Percentiles rank a stretch among this genome's conserved stretches.
phyloP scores from a whole-genome alignment of 2,888 invertebrate genomes.

The Bellardia pandia region DNA sequence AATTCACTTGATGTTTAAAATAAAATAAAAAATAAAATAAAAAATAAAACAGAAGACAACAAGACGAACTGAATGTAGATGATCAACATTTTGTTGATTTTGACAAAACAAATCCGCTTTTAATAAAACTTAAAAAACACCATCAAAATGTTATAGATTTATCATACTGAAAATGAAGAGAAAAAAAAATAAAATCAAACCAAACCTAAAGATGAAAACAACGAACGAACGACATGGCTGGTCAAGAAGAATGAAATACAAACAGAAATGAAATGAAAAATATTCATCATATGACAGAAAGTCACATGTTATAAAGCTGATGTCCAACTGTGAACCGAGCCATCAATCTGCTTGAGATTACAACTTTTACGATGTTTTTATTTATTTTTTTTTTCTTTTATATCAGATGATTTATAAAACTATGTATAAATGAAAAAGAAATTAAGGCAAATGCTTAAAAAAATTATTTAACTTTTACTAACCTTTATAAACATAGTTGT shows the following conservation, averaged over 20 bases:
- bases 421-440: slow-evolving; percentile 6
- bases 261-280: slow-evolving; percentile 50
- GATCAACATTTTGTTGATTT: slow-evolving; percentile 63
- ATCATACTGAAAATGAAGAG: slow-evolving; percentile 47
- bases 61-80: slow-evolving; percentile 36
- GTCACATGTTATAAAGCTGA: slow-evolving; percentile 69
- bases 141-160: slow-evolving; percentile 70
- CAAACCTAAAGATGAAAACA: slow-evolving; percentile 46
- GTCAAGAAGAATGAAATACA: slow-evolving; percentile 49
- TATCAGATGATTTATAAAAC: slow-evolving; percentile 34
- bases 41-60: slow-evolving; percentile 27
- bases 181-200: slow-evolving; percentile 38
- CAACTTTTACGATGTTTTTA: slow-evolving; percentile 59
- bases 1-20: slow-evolving; percentile 61
- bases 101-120: slow-evolving; percentile 71
- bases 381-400: slow-evolving; percentile 22
- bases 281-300: slow-evolving; percentile 65
- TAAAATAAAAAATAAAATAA: background rate
- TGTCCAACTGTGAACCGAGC: slow-evolving; percentile 70
- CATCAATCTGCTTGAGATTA: slow-evolving; percentile 72
- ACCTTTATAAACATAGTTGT: slow-evolving; percentile 20
- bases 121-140: slow-evolving; percentile 42
- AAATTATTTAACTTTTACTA: slow-evolving; percentile 33
- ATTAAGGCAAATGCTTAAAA: slow-evolving; percentile 21
- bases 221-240: slow-evolving; percentile 51